Percentiles rank a stretch among this genome's conserved stretches.
phyloP scores from a whole-genome alignment of 2,888 invertebrate species.

The Caenorhabditis sp. region DNA sequence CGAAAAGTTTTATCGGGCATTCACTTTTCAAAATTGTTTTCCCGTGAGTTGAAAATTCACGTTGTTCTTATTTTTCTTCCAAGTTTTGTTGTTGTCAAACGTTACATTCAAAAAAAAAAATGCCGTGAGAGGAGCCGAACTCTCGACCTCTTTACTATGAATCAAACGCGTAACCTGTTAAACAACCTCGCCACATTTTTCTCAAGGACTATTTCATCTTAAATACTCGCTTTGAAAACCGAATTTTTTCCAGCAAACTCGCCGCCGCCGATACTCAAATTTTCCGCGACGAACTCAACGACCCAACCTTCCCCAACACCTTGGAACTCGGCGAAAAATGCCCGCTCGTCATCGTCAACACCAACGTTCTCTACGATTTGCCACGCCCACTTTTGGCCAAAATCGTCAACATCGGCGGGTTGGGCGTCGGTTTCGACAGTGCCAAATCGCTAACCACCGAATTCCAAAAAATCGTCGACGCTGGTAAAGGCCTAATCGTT shows the following conservation, averaged over 20 bases:
- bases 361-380: conserved; percentile 58
- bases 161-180: no score
- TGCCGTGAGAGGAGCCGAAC: no score
- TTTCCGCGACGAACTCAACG: conserved; percentile 52
- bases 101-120: no score
- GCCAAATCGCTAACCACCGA: conserved; percentile 49
- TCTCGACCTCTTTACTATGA: no score
- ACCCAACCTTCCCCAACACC: conserved; percentile 56
- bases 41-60: no score
- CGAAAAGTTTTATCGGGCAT: conserved; percentile 57
- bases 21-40: background rate
- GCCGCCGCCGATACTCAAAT: conserved; percentile 2
- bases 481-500: conserved; percentile 50
- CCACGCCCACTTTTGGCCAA: conserved; percentile 60
- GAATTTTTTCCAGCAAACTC: background rate
- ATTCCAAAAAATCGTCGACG: conserved; percentile 34
- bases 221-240: background rate
- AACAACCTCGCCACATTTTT: no score
- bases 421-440: conserved; percentile 56
- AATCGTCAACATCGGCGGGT: conserved; percentile 59
- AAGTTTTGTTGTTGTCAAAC: no score
- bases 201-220: no score
- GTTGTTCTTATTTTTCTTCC: no score
- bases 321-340: conserved; percentile 45
- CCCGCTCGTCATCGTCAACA: conserved; percentile 57